Percentiles rank a stretch among this genome's conserved stretches.
These are phyloP conservation scores for Strongylocentrotus purpuratus DNA, from an alignment of 35 echinoderm and acorn worm genomes.

Conservation along the genomic window DNA sequence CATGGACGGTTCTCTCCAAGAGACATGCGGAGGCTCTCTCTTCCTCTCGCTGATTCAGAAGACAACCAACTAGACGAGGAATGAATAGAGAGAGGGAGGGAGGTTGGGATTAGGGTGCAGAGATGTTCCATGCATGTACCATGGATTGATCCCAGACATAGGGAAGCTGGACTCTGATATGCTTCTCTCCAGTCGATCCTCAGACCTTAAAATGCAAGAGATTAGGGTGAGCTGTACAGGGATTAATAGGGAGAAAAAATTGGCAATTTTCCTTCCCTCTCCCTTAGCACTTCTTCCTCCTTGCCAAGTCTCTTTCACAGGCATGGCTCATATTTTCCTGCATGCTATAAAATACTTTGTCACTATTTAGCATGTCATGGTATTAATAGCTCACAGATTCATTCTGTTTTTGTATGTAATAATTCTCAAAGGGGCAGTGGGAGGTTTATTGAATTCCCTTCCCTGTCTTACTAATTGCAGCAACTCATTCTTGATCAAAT, in stretches of 20 bases:
- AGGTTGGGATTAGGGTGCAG: neutral
- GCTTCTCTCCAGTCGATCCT: neutral
- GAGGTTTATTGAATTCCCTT: neutral
- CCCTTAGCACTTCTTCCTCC: conserved; percentile 8
- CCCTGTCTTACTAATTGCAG: neutral
- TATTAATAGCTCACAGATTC: neutral
- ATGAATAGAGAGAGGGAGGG: neutral
- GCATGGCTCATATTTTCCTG: neutral
- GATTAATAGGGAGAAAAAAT: neutral
- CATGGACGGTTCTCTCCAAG: neutral
- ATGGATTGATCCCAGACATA: neutral
- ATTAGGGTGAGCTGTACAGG: neutral
- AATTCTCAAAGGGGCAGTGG: neutral
- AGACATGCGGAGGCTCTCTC: neutral
- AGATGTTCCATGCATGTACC: neutral
- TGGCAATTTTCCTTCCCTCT: conserved; percentile 7
- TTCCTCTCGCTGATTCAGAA: neutral
- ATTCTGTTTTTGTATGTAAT: neutral
- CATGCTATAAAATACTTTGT: neutral
- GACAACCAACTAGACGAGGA: neutral
- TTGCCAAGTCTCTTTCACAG: conserved; percentile 10
- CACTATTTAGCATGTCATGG: neutral
- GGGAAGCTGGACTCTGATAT: neutral
- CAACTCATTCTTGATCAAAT: neutral
- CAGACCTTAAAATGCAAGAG: neutral